A percentile compares a stretch with the other conserved stretches of the same genome.
Evolutionary conservation across 2,797 vertebrate species (phyloP).

Genomic region (Taeniopygia guttata): DNA sequence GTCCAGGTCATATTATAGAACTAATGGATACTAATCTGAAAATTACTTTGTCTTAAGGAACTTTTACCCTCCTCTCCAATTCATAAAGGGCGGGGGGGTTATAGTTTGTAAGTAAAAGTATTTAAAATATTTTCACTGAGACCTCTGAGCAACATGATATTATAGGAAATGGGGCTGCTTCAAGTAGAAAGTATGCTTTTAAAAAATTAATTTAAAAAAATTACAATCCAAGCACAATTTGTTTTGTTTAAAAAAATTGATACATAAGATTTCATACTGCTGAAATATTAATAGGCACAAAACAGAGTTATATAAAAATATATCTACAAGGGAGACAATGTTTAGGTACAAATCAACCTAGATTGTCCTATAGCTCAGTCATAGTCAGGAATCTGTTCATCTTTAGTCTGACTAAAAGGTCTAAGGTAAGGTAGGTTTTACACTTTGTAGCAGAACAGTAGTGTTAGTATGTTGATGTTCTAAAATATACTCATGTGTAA

Average conservation of each 20-base stretch:
- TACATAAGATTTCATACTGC: not conserved
- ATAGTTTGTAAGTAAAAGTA: not conserved
- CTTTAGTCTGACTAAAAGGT: not conserved
- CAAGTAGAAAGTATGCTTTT: not conserved
- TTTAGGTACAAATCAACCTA: not conserved
- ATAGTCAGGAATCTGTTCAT: not conserved
- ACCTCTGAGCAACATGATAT: not conserved
- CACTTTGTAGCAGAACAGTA: not conserved
- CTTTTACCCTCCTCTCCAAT: not conserved
- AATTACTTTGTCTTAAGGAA: not conserved
- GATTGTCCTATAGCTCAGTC: not conserved
- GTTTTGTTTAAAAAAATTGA: slow-evolving; percentile 19
- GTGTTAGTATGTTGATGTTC: not conserved
- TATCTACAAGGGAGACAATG: not conserved
- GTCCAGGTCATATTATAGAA: not conserved
- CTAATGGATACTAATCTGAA: slow-evolving; percentile 26
- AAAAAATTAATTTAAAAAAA: not conserved
- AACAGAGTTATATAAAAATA: not conserved
- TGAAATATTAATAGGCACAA: slow-evolving; percentile 26
- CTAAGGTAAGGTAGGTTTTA: not conserved
- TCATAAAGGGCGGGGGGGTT: slow-evolving; percentile 32
- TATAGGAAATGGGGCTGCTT: not conserved
- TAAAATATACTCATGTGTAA: not conserved
- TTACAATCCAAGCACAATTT: not conserved
- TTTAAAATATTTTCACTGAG: slow-evolving; percentile 39